A percentile compares a stretch with the other conserved stretches of the same genome.
These are phyloP conservation scores for Chaetodon trifascialis DNA, from an alignment of 2,113 vertebrate species.

Conservation along the genomic window DNA sequence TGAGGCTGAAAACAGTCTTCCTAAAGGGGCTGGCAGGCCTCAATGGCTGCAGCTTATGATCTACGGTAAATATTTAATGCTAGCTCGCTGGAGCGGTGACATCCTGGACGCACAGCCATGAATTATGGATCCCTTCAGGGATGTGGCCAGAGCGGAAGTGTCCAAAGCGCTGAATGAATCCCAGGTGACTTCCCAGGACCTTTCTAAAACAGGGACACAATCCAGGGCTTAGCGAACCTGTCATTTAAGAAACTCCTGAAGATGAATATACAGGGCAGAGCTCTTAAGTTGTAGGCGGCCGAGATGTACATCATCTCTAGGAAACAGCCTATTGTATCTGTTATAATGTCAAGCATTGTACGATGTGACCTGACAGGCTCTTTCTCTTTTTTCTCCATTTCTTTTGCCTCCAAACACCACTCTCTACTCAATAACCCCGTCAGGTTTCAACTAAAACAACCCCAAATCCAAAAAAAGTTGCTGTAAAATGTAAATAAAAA, in stretches of 20 bases:
- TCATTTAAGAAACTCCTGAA: constrained; percentile 23
- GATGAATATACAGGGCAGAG: constrained; percentile 21
- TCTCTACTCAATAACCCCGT: background rate
- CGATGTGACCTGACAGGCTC: background rate
- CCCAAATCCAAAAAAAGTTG: too few relatives aligned
- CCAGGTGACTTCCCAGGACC: constrained; percentile 72
- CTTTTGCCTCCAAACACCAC: background rate
- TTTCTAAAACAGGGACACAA: constrained; percentile 56
- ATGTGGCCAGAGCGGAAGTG: constrained; percentile 60
- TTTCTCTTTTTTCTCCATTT: background rate
- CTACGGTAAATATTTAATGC: constrained; percentile 84
- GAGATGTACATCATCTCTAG: background rate
- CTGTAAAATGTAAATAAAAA: too few relatives aligned
- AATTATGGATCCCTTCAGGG: constrained; percentile 83
- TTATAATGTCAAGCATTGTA: background rate
- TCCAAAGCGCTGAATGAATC: constrained; percentile 74
- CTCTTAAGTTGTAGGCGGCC: background rate
- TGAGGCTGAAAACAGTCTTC: constrained; percentile 63
- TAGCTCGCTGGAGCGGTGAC: constrained; percentile 75
- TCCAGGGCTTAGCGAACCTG: constrained; percentile 48
- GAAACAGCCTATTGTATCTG: background rate
- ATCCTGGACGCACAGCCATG: constrained; percentile 75
- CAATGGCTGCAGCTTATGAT: constrained; percentile 78
- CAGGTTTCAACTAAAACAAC: background rate
- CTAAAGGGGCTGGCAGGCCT: constrained; percentile 67